Base-by-base conservation (phyloP, 92 coral and sea anemone species). In the Meandrina meandrites region DNA sequence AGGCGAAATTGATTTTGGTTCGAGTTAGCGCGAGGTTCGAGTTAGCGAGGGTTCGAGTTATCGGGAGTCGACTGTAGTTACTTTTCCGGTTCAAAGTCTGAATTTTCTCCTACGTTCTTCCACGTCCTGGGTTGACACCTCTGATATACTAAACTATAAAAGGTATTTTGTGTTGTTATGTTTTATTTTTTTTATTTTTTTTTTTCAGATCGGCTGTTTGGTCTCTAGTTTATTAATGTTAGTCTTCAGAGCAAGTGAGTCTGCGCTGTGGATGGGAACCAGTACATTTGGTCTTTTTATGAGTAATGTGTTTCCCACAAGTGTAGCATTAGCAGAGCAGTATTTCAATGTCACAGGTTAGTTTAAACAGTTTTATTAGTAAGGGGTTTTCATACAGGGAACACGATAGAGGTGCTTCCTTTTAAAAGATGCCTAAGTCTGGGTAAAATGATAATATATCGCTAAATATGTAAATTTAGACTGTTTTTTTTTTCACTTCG, bases 261-360 rank as follows among this genome's bases (percentile, higher is more conserved):
- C 88, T 79, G 93, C 91, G 76, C 81, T 95, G 19, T 94, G 98
- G 98, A 86, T 94, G 48, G 98, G 98, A 12, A 95, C 98, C 30
- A 92, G 98, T 76, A 90, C 93, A 9, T 94, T 95, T 83, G 98
- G 97, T 64, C 84, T 95, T 57, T 95, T 94, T 62, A 95, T 95
- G 98, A 95, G 98, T 28, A 95, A 95, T 36, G 98, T 95, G 60
- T 95, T 95, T 90, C 98, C 98, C 15, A 92, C 97, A 13, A 94
- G 98, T 84, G 94, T 95, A 48, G 98, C 98, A 32, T 88, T 95
- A 53, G 98, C 94, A 8, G 98, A 95, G 89, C 98, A 94, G 77
- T 95, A 95, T 89, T 95, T 95, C 60, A 93, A 92, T 21, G 97
- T 95, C n/a, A 95, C 98, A 70, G 98, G 98, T 94, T 78, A 31